These are phyloP conservation scores for Venustaconcha ellipsiformis DNA, from an alignment of 1,140 invertebrate species.

Conservation along the genomic window DNA sequence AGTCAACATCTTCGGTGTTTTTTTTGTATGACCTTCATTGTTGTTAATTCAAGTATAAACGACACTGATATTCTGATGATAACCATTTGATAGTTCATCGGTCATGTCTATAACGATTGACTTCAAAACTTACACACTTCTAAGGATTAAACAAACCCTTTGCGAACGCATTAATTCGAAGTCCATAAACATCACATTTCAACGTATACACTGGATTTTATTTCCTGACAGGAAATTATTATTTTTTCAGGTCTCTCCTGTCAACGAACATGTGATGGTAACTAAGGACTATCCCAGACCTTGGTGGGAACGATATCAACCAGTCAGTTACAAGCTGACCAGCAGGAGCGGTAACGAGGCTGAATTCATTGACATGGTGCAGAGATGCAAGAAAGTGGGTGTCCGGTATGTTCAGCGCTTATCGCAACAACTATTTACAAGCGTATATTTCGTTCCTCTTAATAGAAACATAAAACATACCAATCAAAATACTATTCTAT, in stretches of 20 bases:
- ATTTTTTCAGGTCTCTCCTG: conserved; percentile 37
- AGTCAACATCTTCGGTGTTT: background rate
- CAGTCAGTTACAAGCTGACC: conserved; percentile 82
- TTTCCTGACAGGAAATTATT: too few relatives aligned
- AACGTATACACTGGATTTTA: too few relatives aligned
- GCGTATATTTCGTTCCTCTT: background rate
- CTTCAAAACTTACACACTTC: too few relatives aligned
- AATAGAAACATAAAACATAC: background rate
- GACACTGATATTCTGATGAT: too few relatives aligned
- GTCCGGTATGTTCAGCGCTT: conserved; percentile 70
- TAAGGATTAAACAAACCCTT: background rate
- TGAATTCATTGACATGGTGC: conserved; percentile 80
- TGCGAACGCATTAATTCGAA: too few relatives aligned
- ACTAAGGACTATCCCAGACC: conserved; percentile 68
- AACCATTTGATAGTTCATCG: too few relatives aligned
- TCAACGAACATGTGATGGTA: conserved; percentile 46
- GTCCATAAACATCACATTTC: too few relatives aligned
- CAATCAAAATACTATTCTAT: background rate
- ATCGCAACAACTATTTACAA: background rate
- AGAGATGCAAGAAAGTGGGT: conserved; percentile 78
- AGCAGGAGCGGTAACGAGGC: conserved; percentile 81
- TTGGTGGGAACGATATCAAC: conserved; percentile 89
- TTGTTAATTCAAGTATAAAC: background rate
- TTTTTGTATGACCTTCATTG: background rate
- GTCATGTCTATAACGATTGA: too few relatives aligned